phyloP scores from a whole-genome alignment of 2,888 invertebrate species.

The Deilephila porcellus region DNA sequence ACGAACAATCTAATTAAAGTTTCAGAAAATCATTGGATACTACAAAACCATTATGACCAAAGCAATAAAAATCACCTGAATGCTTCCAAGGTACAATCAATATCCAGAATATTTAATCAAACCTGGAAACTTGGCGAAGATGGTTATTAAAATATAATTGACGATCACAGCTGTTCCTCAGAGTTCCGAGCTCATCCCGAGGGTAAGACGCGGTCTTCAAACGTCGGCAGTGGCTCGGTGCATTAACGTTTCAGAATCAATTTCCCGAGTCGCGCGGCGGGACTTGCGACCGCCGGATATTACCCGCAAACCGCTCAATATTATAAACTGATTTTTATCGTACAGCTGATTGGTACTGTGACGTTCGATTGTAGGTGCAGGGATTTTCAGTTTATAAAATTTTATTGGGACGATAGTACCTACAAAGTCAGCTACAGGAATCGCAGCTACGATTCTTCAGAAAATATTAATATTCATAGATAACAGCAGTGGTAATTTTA shows the following conservation, averaged over 20 bases:
- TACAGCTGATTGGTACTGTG: neutral
- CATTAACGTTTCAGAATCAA: slow-evolving; percentile 55
- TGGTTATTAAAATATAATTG: neutral
- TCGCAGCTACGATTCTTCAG: too few species aligned
- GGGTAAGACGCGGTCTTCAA: neutral
- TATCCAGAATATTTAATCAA: neutral
- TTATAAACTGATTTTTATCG: neutral
- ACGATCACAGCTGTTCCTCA: neutral
- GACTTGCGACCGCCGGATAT: slow-evolving; percentile 15
- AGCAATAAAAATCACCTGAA: too few species aligned
- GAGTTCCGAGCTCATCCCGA: neutral
- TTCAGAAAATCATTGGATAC: too few species aligned
- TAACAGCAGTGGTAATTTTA: too few species aligned
- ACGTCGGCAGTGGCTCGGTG: slow-evolving; percentile 36
- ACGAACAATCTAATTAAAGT: too few species aligned
- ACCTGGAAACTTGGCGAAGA: neutral
- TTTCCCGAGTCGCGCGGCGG: slow-evolving; percentile 46
- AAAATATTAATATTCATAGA: too few species aligned
- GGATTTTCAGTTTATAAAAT: neutral
- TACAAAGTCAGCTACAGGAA: too few species aligned
- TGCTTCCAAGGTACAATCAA: too few species aligned
- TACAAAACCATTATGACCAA: too few species aligned
- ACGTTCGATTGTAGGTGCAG: neutral
- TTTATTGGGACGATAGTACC: too few species aligned
- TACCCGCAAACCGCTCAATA: neutral